A percentile compares a stretch with the other conserved stretches of the same genome.
Conservation (phyloP, 1,140 invertebrate genomes). For the Neomicropteryx cornuta region DNA sequence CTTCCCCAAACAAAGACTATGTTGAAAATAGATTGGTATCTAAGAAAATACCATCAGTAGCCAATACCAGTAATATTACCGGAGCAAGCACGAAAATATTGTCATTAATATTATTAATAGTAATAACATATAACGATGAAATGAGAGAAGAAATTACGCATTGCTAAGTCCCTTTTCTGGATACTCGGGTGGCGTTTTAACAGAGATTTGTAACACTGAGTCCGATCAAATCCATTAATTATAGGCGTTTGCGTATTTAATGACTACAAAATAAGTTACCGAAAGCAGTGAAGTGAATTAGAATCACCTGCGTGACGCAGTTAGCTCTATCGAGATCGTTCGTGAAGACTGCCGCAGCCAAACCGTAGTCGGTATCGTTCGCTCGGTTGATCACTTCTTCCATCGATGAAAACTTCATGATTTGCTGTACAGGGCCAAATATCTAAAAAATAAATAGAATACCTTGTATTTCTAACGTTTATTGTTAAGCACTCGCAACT, state of each 20-base stretch:
- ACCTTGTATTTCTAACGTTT: conserved; percentile 65
- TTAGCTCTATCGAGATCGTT: conserved; percentile 76
- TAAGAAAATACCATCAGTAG: no score
- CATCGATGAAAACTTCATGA: conserved; percentile 79
- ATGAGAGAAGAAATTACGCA: no score
- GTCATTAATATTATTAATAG: no score
- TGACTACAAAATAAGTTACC: conserved; percentile 3
- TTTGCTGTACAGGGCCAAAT: conserved; percentile 88
- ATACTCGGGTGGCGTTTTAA: no score
- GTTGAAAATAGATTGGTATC: no score
- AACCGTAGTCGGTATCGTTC: conserved; percentile 79
- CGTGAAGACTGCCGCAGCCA: conserved; percentile 81
- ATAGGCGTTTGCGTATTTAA: conserved; percentile 1
- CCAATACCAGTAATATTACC: no score
- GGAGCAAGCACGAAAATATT: no score
- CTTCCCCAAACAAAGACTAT: no score
- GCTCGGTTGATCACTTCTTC: conserved; percentile 85
- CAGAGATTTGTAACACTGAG: no score
- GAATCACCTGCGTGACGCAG: conserved; percentile 76
- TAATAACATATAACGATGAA: no score
- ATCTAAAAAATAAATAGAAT: conserved; percentile 37
- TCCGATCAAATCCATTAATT: not conserved
- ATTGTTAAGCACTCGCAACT: no score
- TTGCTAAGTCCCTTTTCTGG: no score
- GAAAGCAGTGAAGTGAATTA: conserved; percentile 49